phyloP scores from a whole-genome alignment of 2,797 vertebrate genomes.

The Erethizon dorsatum region DNA sequence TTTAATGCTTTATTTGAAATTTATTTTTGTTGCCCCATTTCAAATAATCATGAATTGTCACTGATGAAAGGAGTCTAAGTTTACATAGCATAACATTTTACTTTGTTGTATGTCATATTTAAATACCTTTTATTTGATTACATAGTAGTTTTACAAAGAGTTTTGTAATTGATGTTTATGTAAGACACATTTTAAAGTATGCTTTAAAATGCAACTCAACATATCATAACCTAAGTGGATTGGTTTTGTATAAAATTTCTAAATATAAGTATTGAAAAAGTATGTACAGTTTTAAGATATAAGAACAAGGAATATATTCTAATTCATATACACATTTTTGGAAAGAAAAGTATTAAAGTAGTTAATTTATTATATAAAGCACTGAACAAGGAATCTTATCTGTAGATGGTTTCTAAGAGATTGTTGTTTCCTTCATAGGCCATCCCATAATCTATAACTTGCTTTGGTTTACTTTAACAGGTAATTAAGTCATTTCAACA shows the following conservation, averaged over 20 bases:
- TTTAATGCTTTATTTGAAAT: slow-evolving; percentile 28
- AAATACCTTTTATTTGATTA: slow-evolving; percentile 62
- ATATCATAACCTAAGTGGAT: slow-evolving; percentile 24
- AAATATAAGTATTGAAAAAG: slow-evolving; percentile 4
- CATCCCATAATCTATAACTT: not conserved
- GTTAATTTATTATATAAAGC: slow-evolving; percentile 14
- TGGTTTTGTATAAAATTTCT: slow-evolving; percentile 48
- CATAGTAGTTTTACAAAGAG: not conserved
- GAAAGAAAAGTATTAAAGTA: slow-evolving; percentile 49
- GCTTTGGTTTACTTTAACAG: not conserved
- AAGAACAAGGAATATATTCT: not conserved
- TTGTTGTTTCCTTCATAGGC: not conserved
- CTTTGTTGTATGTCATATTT: slow-evolving; percentile 66
- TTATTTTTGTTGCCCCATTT: slow-evolving; percentile 64
- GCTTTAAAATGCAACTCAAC: not conserved
- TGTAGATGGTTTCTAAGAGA: not conserved
- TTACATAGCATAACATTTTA: slow-evolving; percentile 62
- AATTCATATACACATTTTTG: not conserved
- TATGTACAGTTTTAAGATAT: not conserved
- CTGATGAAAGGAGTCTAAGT: slow-evolving; percentile 64
- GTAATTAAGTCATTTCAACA: not conserved
- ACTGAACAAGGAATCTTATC: not conserved
- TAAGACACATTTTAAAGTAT: slow-evolving; percentile 64
- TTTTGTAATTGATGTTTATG: slow-evolving; percentile 77
- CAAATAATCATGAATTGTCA: slow-evolving; percentile 19